Conservation (phyloP, 2,113 vertebrate genomes). For the Peromyscus maniculatus region DNA sequence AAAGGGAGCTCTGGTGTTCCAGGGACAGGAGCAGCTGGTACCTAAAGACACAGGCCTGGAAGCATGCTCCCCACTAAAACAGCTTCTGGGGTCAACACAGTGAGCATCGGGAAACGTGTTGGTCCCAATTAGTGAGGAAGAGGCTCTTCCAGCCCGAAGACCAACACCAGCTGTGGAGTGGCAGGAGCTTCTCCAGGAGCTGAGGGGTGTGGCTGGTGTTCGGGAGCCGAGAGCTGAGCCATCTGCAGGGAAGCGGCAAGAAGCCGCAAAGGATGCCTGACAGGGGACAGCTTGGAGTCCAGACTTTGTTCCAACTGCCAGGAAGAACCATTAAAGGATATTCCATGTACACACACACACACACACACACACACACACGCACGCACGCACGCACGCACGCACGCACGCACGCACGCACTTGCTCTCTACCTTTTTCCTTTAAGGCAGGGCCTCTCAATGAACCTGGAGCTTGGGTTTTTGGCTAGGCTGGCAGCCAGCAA, state of each 20-base stretch:
- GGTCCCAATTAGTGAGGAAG: neutral
- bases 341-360: too few relatives aligned
- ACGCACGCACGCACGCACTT: neutral
- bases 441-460: neutral
- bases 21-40: neutral
- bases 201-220: neutral
- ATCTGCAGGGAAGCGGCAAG: neutral
- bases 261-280: neutral
- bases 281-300: neutral
- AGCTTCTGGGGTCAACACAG: neutral
- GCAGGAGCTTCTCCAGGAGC: neutral
- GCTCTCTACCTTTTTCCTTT: neutral
- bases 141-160: neutral
- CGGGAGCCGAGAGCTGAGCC: neutral
- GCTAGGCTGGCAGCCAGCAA: neutral
- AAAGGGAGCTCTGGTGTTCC: neutral
- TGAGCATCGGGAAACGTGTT: accelerated
- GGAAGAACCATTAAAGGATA: neutral
- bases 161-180: neutral
- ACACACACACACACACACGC: too few relatives aligned
- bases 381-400: too few relatives aligned
- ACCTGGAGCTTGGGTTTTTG: neutral
- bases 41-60: neutral
- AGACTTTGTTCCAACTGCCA: neutral
- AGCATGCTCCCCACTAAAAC: neutral